Conservation (phyloP, 92 coral and sea anemone genomes). For the Metridium senile region DNA sequence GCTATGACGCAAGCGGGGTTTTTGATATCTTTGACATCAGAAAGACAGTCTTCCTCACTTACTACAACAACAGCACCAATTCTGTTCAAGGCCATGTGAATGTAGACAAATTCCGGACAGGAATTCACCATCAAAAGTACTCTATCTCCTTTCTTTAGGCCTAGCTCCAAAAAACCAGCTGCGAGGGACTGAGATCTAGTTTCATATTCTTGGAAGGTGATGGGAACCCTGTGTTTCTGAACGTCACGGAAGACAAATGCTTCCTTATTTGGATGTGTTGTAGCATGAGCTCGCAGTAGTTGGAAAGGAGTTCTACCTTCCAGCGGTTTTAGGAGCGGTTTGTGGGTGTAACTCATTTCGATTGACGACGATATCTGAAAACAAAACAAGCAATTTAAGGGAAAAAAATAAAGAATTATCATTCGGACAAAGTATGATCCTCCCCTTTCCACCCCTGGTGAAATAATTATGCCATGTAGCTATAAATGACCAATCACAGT, state of each 20-base stretch:
- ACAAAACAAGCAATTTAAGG: too few species aligned
- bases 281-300: slow-evolving; percentile 19
- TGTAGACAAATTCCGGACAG: slow-evolving; percentile 20
- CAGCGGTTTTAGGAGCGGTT: slow-evolving; percentile 24
- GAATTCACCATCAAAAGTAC: slow-evolving; percentile 17
- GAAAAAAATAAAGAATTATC: too few species aligned
- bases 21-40: neutral
- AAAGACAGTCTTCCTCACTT: slow-evolving; percentile 1
- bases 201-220: slow-evolving; percentile 24
- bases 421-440: too few species aligned
- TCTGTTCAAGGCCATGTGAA: slow-evolving; percentile 27
- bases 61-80: slow-evolving; percentile 22
- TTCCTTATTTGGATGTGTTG: slow-evolving; percentile 27
- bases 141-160: slow-evolving; percentile 31
- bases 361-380: too few species aligned
- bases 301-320: slow-evolving; percentile 43
- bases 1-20: neutral
- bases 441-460: too few species aligned
- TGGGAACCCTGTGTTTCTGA: slow-evolving; percentile 9
- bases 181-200: slow-evolving; percentile 32
- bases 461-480: too few species aligned
- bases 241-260: too few species aligned
- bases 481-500: too few species aligned
- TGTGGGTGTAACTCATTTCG: slow-evolving; percentile 29
- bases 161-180: slow-evolving; percentile 20